Evolutionary conservation across 2,888 invertebrate species (phyloP).

Genomic region (Clitarchus hookeri): DNA sequence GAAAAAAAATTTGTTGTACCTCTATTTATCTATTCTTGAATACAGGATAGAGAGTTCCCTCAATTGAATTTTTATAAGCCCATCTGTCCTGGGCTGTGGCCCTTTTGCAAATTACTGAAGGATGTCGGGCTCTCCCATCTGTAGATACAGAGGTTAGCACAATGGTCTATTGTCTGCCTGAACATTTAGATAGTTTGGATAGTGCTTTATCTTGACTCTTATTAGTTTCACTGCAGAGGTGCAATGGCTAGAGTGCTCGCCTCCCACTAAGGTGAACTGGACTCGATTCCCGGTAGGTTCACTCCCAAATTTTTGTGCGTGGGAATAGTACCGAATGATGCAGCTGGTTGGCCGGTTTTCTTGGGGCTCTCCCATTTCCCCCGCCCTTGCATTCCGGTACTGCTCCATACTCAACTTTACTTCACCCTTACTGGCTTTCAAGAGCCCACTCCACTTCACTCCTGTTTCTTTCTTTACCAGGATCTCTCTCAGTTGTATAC

Average conservation of each 20-base stretch:
- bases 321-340: no score
- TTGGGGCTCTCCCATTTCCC: no score
- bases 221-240: no score
- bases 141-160: neutral
- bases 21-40: neutral
- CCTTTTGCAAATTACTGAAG: neutral
- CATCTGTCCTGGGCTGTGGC: neutral
- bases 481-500: neutral
- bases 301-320: no score
- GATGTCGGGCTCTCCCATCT: neutral
- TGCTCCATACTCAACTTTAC: no score
- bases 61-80: neutral
- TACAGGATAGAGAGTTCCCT: neutral
- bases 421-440: no score
- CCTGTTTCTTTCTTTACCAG: no score
- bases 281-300: no score
- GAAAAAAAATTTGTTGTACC: neutral
- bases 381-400: no score
- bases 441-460: neutral
- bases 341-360: no score
- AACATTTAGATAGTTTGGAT: neutral
- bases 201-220: neutral
- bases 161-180: neutral
- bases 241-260: no score
- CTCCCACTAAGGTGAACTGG: no score